These are phyloP conservation scores for Hypomecis punctinalis DNA, from an alignment of 2,888 invertebrate species.

Conservation along the genomic window DNA sequence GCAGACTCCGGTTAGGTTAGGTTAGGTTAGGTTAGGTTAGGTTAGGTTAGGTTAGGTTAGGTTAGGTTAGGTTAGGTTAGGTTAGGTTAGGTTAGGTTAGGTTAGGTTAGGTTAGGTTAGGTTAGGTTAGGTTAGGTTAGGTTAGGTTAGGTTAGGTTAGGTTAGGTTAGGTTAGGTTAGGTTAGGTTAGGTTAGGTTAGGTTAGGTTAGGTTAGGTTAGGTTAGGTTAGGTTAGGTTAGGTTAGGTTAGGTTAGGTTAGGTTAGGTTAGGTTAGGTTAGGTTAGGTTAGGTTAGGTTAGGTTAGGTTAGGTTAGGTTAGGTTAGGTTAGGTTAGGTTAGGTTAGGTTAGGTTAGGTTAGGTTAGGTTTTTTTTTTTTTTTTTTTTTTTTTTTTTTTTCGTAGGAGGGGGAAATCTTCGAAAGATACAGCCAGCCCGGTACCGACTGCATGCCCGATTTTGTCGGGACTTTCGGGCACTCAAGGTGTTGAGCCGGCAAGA, in stretches of 20 bases:
- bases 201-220: conserved; percentile 25
- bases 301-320: conserved; percentile 35
- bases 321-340: conserved; percentile 29
- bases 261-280: conserved; percentile 39
- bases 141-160: conserved; percentile 24
- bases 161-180: conserved; percentile 28
- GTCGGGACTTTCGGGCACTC: too few species aligned
- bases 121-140: conserved; percentile 5
- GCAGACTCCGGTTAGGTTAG: neutral
- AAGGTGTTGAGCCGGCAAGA: conserved; percentile 1
- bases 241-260: conserved; percentile 24
- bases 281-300: conserved; percentile 34
- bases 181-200: too few species aligned
- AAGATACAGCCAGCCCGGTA: too few species aligned
- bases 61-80: conserved; percentile 20
- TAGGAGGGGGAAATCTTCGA: too few species aligned
- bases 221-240: too few species aligned
- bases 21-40: neutral
- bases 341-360: too few species aligned
- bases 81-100: conserved; percentile 22
- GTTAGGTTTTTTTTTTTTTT: too few species aligned
- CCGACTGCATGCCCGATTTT: too few species aligned
- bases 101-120: conserved; percentile 18
- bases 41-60: conserved; percentile 6
- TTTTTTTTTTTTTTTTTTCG: too few species aligned